These are phyloP conservation scores for Cistogaster globosa DNA, from an alignment of 2,888 invertebrate species.

Conservation along the genomic window DNA sequence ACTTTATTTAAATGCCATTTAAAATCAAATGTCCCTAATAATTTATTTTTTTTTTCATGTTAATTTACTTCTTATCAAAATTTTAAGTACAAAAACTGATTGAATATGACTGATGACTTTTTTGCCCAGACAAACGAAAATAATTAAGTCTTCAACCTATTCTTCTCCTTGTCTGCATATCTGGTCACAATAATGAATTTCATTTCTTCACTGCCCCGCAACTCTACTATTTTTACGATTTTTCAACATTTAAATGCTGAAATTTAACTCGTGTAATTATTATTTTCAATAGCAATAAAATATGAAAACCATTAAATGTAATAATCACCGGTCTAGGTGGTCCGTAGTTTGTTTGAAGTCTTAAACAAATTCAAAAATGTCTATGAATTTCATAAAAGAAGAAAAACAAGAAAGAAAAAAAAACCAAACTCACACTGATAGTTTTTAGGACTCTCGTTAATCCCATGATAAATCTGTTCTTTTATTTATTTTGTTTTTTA, in stretches of 20 bases:
- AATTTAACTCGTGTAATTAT: conserved; percentile 23
- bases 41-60: too few species aligned
- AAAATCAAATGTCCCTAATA: too few species aligned
- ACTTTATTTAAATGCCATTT: too few species aligned
- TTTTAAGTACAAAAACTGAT: too few species aligned
- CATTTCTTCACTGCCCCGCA: too few species aligned
- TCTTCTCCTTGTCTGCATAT: too few species aligned
- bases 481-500: conserved; percentile 1
- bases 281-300: conserved; percentile 46
- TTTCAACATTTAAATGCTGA: background rate
- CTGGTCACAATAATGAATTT: too few species aligned
- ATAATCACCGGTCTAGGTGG: conserved; percentile 54
- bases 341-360: conserved; percentile 21
- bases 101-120: too few species aligned
- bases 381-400: conserved; percentile 4
- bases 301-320: conserved; percentile 50
- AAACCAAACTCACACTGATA: conserved; percentile 58
- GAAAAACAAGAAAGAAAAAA: conserved; percentile 33
- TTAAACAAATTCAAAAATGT: conserved; percentile 30
- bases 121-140: too few species aligned
- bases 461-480: conserved; percentile 62
- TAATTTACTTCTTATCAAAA: too few species aligned
- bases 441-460: conserved; percentile 52
- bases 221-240: too few species aligned
- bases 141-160: too few species aligned